These are phyloP conservation scores for Epinotia bilunana DNA, from an alignment of 2,888 invertebrate species.

Conservation along the genomic window DNA sequence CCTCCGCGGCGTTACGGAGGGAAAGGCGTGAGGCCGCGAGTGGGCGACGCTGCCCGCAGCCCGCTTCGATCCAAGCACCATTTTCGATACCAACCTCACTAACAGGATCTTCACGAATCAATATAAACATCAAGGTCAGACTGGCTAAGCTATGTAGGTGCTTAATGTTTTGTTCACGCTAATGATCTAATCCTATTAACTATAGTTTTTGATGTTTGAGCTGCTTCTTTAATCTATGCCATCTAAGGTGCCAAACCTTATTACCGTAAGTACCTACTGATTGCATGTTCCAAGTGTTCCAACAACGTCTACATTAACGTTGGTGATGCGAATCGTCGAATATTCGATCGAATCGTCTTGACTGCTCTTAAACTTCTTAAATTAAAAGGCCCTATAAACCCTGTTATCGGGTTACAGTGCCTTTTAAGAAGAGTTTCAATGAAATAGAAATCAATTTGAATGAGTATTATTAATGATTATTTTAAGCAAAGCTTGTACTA, in stretches of 20 bases:
- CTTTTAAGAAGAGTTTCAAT: too few relatives aligned
- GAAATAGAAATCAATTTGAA: too few relatives aligned
- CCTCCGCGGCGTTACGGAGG: slow-evolving; percentile 51
- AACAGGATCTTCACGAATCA: slow-evolving; percentile 40
- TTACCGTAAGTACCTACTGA: background rate
- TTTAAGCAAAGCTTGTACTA: too few relatives aligned
- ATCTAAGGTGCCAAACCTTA: background rate
- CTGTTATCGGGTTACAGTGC: too few relatives aligned
- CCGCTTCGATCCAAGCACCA: slow-evolving; percentile 54
- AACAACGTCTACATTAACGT: too few relatives aligned
- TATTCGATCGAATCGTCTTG: too few relatives aligned
- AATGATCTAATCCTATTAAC: slow-evolving; percentile 11
- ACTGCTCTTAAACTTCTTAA: background rate
- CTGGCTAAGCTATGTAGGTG: slow-evolving; percentile 1
- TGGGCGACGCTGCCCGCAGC: slow-evolving; percentile 51
- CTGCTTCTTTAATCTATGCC: background rate
- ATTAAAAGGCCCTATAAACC: too few relatives aligned
- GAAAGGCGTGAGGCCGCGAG: slow-evolving; percentile 64
- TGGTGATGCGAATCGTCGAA: too few relatives aligned
- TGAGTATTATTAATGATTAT: too few relatives aligned
- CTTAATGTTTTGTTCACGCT: slow-evolving; percentile 5
- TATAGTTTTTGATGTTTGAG: slow-evolving; percentile 4
- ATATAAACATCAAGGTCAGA: slow-evolving; percentile 34
- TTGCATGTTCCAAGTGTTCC: background rate
- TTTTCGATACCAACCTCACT: slow-evolving; percentile 47